Percentiles rank a stretch among this genome's conserved stretches.
Evolutionary conservation across 2,797 vertebrate genomes (phyloP).

Genomic region (Halcyon smyrnensis): DNA sequence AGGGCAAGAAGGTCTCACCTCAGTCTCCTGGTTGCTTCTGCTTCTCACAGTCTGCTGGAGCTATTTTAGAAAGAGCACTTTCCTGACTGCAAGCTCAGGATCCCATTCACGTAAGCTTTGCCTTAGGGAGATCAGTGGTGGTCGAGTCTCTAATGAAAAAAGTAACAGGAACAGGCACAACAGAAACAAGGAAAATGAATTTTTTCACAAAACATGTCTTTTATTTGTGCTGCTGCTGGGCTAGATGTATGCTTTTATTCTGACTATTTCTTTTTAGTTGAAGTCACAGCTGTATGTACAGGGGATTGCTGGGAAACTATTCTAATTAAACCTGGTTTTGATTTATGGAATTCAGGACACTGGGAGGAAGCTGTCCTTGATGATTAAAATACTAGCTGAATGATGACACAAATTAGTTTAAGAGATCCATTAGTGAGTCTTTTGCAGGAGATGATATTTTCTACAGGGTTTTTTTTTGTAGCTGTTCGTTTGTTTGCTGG

Average conservation of each 20-base stretch:
- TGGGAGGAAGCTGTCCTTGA: slow-evolving; percentile 12
- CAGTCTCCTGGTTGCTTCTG: not conserved
- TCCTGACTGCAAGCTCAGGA: not conserved
- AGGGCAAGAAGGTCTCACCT: accelerated
- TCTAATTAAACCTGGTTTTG: slow-evolving; percentile 37
- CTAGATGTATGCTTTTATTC: not conserved
- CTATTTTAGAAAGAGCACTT: not conserved
- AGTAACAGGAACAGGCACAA: not conserved
- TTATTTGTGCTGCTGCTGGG: not conserved
- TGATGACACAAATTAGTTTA: slow-evolving; percentile 17
- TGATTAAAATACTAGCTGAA: slow-evolving; percentile 47
- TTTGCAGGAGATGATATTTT: not conserved
- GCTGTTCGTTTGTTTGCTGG: not conserved
- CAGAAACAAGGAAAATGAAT: not conserved
- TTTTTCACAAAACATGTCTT: not conserved
- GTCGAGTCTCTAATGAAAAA: not conserved
- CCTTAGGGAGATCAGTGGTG: not conserved
- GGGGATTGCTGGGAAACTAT: not conserved
- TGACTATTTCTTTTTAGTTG: not conserved
- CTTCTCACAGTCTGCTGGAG: not conserved
- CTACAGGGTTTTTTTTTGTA: not conserved
- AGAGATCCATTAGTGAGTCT: slow-evolving; percentile 2
- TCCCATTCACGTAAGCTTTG: not conserved
- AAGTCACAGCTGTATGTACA: not conserved
- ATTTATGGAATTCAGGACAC: slow-evolving; percentile 13